Percentiles rank a stretch among this genome's conserved stretches.
Evolutionary conservation across 1,140 invertebrate species (phyloP).

Genomic region (Phthorimaea operculella): DNA sequence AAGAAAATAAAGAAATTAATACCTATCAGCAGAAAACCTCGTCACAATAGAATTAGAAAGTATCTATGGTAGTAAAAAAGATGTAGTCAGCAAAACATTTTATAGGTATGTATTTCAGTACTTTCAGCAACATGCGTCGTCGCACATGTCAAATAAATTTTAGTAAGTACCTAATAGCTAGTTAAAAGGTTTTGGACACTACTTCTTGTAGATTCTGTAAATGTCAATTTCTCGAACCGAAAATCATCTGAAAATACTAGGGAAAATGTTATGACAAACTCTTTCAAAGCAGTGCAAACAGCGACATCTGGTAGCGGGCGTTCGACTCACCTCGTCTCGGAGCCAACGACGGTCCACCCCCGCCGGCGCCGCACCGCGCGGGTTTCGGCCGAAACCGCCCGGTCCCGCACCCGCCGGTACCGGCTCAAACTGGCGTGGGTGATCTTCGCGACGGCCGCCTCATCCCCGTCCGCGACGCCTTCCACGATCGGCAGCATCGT

Average conservation of each 20-base stretch:
- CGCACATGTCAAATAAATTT: too few relatives aligned
- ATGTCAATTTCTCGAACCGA: not conserved
- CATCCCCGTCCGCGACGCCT: slow-evolving; percentile 48
- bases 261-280: too few relatives aligned
- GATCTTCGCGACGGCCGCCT: slow-evolving; percentile 40
- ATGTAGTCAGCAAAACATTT: too few relatives aligned
- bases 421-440: slow-evolving; percentile 35
- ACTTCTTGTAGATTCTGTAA: too few relatives aligned
- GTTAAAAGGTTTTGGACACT: too few relatives aligned
- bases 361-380: slow-evolving; percentile 51
- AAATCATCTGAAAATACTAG: not conserved
- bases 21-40: too few relatives aligned
- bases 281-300: slow-evolving; percentile 9
- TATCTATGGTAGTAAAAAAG: too few relatives aligned
- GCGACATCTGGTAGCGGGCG: slow-evolving; percentile 35
- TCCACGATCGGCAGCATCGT: slow-evolving; percentile 56
- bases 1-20: too few relatives aligned
- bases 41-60: too few relatives aligned
- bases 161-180: too few relatives aligned
- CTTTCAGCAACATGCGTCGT: too few relatives aligned
- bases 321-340: slow-evolving; percentile 57
- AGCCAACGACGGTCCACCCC: slow-evolving; percentile 61
- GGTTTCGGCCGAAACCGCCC: slow-evolving; percentile 54
- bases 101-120: too few relatives aligned
- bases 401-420: slow-evolving; percentile 45